Evolutionary conservation across 2,888 invertebrate genomes (phyloP), one percentile per base, ranked within the genome.

Genomic region (Orgyia antiqua): DNA sequence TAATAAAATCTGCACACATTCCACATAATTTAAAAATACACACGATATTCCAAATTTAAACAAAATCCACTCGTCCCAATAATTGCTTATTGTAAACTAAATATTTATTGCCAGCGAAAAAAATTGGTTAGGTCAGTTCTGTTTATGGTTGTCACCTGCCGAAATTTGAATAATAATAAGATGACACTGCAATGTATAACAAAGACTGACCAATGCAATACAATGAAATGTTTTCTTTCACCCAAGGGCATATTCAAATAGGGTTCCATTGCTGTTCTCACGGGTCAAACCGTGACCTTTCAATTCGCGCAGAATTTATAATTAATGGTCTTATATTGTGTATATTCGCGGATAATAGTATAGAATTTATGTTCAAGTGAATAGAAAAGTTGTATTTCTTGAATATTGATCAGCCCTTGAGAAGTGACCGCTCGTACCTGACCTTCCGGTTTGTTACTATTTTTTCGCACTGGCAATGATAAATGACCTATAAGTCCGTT

Each of bases 251-350:
- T 84, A 84, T 84, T 84, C 80, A 86, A 84, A 86, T 86, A 74
- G 84, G 84, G 83, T 78, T 68, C 49, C 50, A 65, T 68, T 63
- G 61, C 40, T 51, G 72, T 86, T 84, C 86, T 84, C 86, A 84
- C 84, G 86, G 80, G 83, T 83, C 79, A 79, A 79, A 68, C 72
- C 60, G 49, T 80, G 84, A 84, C 84, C 84, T 82, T 62, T 71
- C 42, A 71, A 69, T 63, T 62, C 57, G 67, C 68, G 72, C 65
- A 69, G 72, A 72, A 79, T 77, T 83, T 77, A 80, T 86, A 86
- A 86, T 84, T 86, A 83, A 86, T 84, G 80, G 66, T 60, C 59
- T 51, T 56, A 46, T 43, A 59, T 79, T 79, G 80, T 80, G 58
- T 45, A 61, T 57, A 62, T 67, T 66, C 79, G 80, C 78, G 78